Conservation (phyloP, 2,113 vertebrate genomes). For the Bubalus kerabau region DNA sequence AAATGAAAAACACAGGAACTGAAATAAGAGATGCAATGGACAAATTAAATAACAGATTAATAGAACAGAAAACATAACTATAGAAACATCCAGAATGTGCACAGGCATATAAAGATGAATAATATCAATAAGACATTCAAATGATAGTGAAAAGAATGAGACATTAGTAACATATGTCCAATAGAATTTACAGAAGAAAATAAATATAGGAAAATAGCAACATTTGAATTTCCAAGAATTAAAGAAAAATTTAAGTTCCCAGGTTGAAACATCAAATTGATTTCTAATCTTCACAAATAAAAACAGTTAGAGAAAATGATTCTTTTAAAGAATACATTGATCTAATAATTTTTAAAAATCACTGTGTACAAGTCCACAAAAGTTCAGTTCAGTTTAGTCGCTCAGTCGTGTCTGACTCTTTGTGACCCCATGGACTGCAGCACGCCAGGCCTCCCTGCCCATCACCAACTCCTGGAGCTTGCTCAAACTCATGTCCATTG, state of each 20-base stretch:
- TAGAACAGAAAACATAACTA: not conserved
- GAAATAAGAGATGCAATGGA: not conserved
- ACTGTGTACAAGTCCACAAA: not conserved
- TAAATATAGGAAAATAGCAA: not conserved
- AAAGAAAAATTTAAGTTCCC: not conserved
- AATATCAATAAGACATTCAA: not conserved
- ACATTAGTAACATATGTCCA: not conserved
- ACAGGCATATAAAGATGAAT: not conserved
- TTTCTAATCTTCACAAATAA: conserved; percentile 26
- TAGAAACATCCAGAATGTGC: not conserved
- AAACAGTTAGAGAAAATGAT: conserved; percentile 30
- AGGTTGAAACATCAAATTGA: conserved; percentile 36
- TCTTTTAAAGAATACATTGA: not conserved
- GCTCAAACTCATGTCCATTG: not conserved
- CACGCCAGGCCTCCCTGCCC: not conserved
- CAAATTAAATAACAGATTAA: not conserved
- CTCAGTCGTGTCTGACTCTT: accelerated
- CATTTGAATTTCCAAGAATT: not conserved
- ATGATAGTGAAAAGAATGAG: not conserved
- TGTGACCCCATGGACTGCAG: not conserved
- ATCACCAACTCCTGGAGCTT: not conserved
- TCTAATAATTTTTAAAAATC: not conserved
- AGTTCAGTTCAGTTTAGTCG: not conserved
- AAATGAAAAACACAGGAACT: not conserved
- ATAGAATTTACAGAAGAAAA: not conserved